Conservation (phyloP, 2,797 vertebrate genomes). For the Microctenopoma stevenorrisi region DNA sequence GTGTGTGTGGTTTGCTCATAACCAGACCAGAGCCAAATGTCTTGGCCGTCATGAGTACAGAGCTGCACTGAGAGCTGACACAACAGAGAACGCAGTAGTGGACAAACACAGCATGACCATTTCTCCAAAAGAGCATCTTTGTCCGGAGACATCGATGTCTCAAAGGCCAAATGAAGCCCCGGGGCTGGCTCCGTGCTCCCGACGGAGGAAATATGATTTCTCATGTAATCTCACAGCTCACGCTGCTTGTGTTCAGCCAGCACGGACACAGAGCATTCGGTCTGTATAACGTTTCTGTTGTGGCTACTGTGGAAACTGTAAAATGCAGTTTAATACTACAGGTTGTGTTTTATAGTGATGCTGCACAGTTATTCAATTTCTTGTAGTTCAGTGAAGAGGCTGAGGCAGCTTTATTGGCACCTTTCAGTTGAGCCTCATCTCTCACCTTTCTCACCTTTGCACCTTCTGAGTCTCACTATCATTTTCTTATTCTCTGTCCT, state of each 20-base stretch:
- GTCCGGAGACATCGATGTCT: constrained; percentile 54
- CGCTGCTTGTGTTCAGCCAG: constrained; percentile 45
- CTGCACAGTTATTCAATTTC: neutral
- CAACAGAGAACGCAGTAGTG: constrained; percentile 25
- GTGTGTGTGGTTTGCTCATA: neutral
- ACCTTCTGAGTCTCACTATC: neutral
- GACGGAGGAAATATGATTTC: constrained; percentile 37
- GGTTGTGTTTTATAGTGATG: neutral
- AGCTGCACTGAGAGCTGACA: constrained; percentile 31
- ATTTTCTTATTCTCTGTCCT: neutral
- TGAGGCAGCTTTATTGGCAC: neutral
- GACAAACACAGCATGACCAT: constrained; percentile 15
- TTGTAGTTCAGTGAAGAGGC: neutral
- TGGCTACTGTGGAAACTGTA: neutral
- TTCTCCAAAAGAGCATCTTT: constrained; percentile 52
- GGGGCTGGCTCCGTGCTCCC: constrained; percentile 15
- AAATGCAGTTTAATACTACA: neutral
- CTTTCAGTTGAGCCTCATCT: neutral
- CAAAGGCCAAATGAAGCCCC: constrained; percentile 44
- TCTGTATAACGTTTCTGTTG: neutral
- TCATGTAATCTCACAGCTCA: constrained; percentile 26
- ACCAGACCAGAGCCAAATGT: constrained; percentile 21
- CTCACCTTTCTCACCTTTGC: neutral
- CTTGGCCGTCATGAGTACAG: constrained; percentile 8
- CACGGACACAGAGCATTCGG: neutral